Evolutionary conservation across 2,797 vertebrate genomes (phyloP).

Genomic region (Chelidonichthys spinosus): DNA sequence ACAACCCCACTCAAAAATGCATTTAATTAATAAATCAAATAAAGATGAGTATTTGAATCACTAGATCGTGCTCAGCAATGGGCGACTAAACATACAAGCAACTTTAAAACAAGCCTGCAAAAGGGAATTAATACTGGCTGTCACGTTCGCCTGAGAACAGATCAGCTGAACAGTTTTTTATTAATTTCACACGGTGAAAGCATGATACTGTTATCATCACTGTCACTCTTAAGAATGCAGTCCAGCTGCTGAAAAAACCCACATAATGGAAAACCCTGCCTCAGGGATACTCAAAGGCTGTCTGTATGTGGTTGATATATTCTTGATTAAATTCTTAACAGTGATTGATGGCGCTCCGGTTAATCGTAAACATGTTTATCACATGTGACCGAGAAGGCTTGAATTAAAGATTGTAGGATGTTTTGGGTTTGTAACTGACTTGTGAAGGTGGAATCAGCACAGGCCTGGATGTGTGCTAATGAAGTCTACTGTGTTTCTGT

Average conservation of each 20-base stretch:
- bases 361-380: neutral
- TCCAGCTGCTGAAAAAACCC: neutral
- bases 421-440: too few species aligned
- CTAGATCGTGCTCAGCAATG: neutral
- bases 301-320: neutral
- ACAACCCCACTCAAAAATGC: neutral
- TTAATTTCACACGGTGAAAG: neutral
- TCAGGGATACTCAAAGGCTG: neutral
- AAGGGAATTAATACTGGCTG: neutral
- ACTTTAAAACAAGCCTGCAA: neutral
- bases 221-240: neutral
- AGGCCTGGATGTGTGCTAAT: conserved; percentile 1
- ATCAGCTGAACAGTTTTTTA: neutral
- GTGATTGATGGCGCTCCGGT: neutral
- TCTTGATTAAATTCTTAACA: neutral
- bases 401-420: neutral
- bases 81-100: neutral
- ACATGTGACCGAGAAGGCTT: neutral
- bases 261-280: neutral
- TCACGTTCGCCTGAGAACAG: neutral
- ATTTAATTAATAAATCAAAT: neutral
- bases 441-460: too few species aligned
- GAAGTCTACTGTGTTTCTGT: conserved; percentile 58
- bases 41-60: neutral
- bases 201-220: neutral